A percentile compares a stretch with the other conserved stretches of the same genome.
phyloP scores from a whole-genome alignment of 2,888 invertebrate genomes.

The Sthenelais limicola region DNA sequence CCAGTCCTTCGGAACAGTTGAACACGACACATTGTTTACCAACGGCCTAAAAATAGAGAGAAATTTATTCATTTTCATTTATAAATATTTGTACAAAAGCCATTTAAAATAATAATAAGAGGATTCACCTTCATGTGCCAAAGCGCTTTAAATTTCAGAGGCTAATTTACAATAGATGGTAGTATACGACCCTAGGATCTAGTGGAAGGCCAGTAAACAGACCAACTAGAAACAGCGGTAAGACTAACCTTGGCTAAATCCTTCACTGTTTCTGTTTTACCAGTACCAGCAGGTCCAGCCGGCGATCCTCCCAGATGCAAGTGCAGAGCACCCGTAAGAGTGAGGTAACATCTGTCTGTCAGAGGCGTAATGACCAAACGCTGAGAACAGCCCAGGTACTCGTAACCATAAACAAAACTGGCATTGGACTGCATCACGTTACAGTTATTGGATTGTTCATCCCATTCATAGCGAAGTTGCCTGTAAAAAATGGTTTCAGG shows the following conservation, averaged over 20 bases:
- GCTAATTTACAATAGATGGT: too few species aligned
- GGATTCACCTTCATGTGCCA: too few species aligned
- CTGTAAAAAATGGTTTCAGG: too few species aligned
- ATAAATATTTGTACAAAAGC: background rate
- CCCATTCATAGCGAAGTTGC: conserved; percentile 72
- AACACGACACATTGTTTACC: conserved; percentile 73
- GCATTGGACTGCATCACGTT: conserved; percentile 70
- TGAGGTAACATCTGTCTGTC: conserved; percentile 70
- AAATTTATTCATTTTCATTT: background rate
- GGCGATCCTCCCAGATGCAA: conserved; percentile 71
- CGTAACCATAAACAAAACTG: conserved; percentile 70
- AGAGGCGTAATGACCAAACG: conserved; percentile 71
- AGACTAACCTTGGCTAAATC: conserved; percentile 70
- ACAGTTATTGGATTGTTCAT: conserved; percentile 70
- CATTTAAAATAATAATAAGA: too few species aligned
- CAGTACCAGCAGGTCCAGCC: conserved; percentile 72
- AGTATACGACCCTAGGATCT: too few species aligned
- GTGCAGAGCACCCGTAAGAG: conserved; percentile 70
- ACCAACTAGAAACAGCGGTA: too few species aligned
- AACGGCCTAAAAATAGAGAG: conserved; percentile 61
- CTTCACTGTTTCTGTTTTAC: conserved; percentile 73
- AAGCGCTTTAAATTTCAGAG: too few species aligned
- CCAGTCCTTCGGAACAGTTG: conserved; percentile 72
- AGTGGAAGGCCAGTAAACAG: too few species aligned
- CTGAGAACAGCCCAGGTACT: conserved; percentile 72